Base-by-base conservation (phyloP, 1,140 invertebrate genomes). In the Rhagoletis zephyria region DNA sequence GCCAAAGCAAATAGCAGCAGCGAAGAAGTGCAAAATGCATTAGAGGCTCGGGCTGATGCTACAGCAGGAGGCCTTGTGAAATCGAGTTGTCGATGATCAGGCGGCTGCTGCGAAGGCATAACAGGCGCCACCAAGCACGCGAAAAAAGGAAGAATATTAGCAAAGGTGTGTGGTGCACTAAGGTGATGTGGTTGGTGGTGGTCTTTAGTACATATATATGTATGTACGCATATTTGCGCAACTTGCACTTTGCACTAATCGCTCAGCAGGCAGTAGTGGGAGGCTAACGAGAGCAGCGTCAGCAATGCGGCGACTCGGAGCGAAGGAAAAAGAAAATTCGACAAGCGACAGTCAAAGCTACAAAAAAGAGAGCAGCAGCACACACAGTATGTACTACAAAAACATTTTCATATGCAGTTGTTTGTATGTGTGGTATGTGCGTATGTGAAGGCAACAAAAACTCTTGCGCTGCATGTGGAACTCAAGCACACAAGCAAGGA, bases 391-490 rank as follows among this genome's bases (percentile, higher is more conserved):
- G n/a, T 19, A 0, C 14, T 4, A 45, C 12, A 48, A 19, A 48
- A 16, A 5, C 30, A n/a, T 77, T 2, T 10, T 1, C 3, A 1
- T 81, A 51, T 59, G n/a, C 5, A n/a, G n/a, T n/a, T n/a, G n/a
- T n/a, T n/a, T n/a, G 48, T 56, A 16, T 42, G n/a, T n/a, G n/a
- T n/a, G n/a, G n/a, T n/a, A n/a, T n/a, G n/a, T n/a, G n/a, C n/a
- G n/a, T n/a, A n/a, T n/a, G n/a, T n/a, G n/a, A n/a, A n/a, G n/a
- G n/a, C n/a, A n/a, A n/a, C n/a, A n/a, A n/a, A n/a, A n/a, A n/a
- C n/a, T 70, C 30, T 70, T 16, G 6, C 74, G 45, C 74, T 51
- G 74, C 74, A 81, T 81, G 74, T 81, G 74, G 74, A 81, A 56
- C 74, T 48, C 16, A 81, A 81, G 74, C 74, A n/a, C 51, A 1